Evolutionary conservation across 2,113 vertebrate species (phyloP), one percentile per base, ranked within the genome.

Genomic region (Noturus placidus): DNA sequence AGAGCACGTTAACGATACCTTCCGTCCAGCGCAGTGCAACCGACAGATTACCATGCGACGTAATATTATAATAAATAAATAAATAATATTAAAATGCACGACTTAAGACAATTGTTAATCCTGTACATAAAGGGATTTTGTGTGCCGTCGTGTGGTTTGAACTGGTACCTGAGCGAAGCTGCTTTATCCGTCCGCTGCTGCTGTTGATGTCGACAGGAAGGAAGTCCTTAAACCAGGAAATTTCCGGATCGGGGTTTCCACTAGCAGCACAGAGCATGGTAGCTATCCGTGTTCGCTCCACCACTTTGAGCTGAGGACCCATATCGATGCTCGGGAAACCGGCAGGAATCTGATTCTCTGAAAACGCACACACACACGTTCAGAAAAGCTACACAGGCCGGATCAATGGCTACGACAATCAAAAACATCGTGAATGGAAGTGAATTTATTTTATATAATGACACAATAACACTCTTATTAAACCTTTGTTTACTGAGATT

Each of bases 221-320:
- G 92, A 99, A 99, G 92, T 99, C 98, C 92, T 99, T 99, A 93
- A 97, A 99, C 98, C 98, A 99, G 87, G 97, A 95, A 93, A 99
- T 99, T 93, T 99, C 97, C 0, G 98, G 98, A 87, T 99, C 98
- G 0, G 98, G 98, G 91, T 98, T 98, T 3, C 98, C 98, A 0
- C 98, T 97, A 87, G 98, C 98, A 1, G 98, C 98, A 15, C 98
- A 99, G 77, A 99, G 93, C 98, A 99, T 98, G 3, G 98, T 99
- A 93, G 98, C 98, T 0, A 96, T 99, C 82, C 98, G 96, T 3
- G 97, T 98, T 92, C 94, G 97, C 89, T 99, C 98, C 35, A 99
- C 98, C 93, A 99, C 98, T 91, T 99, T 99, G 89, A 99, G 95
- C 93, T 99, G 98, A 0, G 98, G 98, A 57, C 97, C 98, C 98